Base-by-base conservation (phyloP, 2,888 invertebrate genomes). In the Octonoba sinensis region DNA sequence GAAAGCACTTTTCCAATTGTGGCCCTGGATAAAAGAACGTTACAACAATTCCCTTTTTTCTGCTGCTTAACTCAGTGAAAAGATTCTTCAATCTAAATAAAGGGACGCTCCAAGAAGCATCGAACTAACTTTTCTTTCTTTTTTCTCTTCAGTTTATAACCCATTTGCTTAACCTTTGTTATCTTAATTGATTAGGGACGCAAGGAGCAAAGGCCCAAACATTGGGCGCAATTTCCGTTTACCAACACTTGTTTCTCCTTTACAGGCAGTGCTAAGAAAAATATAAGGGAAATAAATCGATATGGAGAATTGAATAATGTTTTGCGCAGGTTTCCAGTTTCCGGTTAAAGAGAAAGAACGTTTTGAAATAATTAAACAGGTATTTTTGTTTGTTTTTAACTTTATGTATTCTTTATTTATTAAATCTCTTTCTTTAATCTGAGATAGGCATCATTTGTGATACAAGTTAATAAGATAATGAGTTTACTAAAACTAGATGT, bases 141-240 rank as follows among this genome's bases (percentile, higher is more conserved):
- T 57, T 46, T 27, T 60, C 27, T 8, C n/a, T 13, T 36, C 46
- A 36, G 36, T 64, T 64, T 49, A 65, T 44, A 64, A 64, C 24
- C 54, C 64, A 62, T 51, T 60, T 64, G 47, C 54, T 54, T 16
- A 51, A 51, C 54, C 20, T 71, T 60, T 73, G 36, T 73, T 64
- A 73, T 73, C 73, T 73, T 73, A 73, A 73, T 73, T 73, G 62
- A 73, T 73, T 51, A 73, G 64, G 57, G 64, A 64, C 72, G 47
- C 24, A 4, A n/a, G 6, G 59, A 70, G 15, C n/a, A 36, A 18
- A 36, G 16, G 73, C 36, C 11, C 16, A 46, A 62, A 54, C 24
- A 20, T 56, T 8, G 15, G 15, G 44, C 64, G 54, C 64, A 56
- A 73, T 73, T 73, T 64, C 56, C 73, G 44, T 56, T 73, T 16